Percentiles rank a stretch among this genome's conserved stretches.
Evolutionary conservation across 2,888 invertebrate species (phyloP).

Genomic region (Dasypolia templi): DNA sequence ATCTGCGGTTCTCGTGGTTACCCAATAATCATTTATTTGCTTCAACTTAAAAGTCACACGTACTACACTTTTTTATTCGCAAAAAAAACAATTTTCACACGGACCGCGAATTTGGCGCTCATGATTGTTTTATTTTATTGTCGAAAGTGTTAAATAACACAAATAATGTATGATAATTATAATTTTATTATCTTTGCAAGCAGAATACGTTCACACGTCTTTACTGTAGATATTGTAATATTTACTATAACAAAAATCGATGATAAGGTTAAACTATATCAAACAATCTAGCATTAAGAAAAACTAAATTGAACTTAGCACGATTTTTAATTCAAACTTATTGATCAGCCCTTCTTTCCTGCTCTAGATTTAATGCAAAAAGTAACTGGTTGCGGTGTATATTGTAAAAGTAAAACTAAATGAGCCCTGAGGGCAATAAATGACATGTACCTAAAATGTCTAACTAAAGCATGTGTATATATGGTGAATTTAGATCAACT

Average conservation of each 20-base stretch:
- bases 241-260: background rate
- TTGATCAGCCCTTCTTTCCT: background rate
- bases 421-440: background rate
- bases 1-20: conserved; percentile 8
- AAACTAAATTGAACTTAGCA: background rate
- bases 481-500: conserved; percentile 23
- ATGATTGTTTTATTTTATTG: background rate
- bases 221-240: background rate
- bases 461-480: background rate
- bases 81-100: conserved; percentile 11
- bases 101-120: background rate
- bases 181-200: background rate
- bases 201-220: background rate
- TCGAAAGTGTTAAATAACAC: conserved; percentile 5
- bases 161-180: background rate
- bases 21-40: conserved; percentile 9
- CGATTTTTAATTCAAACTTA: background rate
- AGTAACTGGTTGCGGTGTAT: background rate
- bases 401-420: conserved; percentile 22
- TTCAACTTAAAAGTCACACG: background rate
- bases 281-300: background rate
- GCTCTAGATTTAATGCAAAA: background rate
- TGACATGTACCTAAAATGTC: background rate
- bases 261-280: too few species aligned
- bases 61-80: conserved; percentile 15